Evolutionary conservation across 1,140 invertebrate species (phyloP).

Genomic region (Lasioglossum baleicum): DNA sequence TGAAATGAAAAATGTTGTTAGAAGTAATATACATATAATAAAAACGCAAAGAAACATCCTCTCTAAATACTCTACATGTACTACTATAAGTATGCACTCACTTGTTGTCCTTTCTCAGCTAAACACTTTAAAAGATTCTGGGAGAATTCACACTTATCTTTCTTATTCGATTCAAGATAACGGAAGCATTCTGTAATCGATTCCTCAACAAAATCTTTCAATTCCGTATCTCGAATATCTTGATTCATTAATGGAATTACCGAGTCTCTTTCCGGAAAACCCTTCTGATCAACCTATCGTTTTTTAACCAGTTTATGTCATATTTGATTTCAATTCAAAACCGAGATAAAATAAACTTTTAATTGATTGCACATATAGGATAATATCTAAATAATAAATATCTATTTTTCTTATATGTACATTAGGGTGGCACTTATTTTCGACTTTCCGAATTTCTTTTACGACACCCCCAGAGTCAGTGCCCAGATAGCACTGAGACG

Average conservation of each 20-base stretch:
- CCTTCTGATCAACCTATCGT: slow-evolving; percentile 71
- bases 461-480: too few relatives aligned
- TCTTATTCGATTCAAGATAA: slow-evolving; percentile 66
- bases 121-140: slow-evolving; percentile 73
- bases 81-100: slow-evolving; percentile 51
- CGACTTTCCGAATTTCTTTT: too few relatives aligned
- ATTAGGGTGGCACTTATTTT: too few relatives aligned
- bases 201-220: slow-evolving; percentile 76
- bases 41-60: neutral
- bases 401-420: too few relatives aligned
- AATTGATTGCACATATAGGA: too few relatives aligned
- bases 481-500: too few relatives aligned
- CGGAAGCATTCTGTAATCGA: slow-evolving; percentile 73
- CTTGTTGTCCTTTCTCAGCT: slow-evolving; percentile 74
- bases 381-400: too few relatives aligned
- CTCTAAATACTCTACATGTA: neutral
- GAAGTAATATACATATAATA: neutral
- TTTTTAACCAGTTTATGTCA: neutral
- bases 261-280: slow-evolving; percentile 71
- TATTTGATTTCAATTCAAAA: neutral
- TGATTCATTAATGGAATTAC: slow-evolving; percentile 70
- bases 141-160: slow-evolving; percentile 76
- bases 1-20: slow-evolving; percentile 60
- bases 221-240: slow-evolving; percentile 71
- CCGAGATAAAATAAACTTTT: neutral